These are phyloP conservation scores for Quadriops clusia DNA, from an alignment of 2,888 invertebrate genomes.

Conservation along the genomic window DNA sequence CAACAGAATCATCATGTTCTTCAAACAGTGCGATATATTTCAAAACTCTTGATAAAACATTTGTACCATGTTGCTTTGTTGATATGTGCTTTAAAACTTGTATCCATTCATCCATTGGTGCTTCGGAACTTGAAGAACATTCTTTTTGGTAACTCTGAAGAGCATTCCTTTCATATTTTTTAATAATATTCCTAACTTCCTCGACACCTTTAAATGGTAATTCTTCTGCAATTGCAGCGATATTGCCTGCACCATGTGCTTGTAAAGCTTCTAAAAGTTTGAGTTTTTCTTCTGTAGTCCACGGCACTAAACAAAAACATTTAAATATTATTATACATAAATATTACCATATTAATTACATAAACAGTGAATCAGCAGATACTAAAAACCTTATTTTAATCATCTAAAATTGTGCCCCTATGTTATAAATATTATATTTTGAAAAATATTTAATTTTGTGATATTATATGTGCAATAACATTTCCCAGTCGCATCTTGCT, in stretches of 20 bases:
- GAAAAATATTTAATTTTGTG: no score
- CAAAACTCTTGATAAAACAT: slow-evolving; percentile 24
- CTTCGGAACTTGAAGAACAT: slow-evolving; percentile 13
- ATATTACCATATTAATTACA: no score
- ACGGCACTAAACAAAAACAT: slow-evolving; percentile 19
- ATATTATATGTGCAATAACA: no score
- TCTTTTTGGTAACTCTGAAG: slow-evolving; percentile 7
- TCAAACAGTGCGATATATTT: slow-evolving; percentile 31
- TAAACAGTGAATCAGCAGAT: no score
- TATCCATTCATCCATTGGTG: slow-evolving; percentile 27
- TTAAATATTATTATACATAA: no score
- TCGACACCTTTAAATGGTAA: slow-evolving; percentile 24
- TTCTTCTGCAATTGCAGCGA: slow-evolving; percentile 21
- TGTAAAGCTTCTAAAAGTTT: slow-evolving; percentile 22
- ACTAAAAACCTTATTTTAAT: no score
- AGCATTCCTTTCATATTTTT: slow-evolving; percentile 23
- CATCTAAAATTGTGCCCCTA: no score
- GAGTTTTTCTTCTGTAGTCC: slow-evolving; percentile 25
- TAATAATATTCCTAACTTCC: slow-evolving; percentile 24
- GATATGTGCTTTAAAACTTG: slow-evolving; percentile 21
- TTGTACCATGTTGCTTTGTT: slow-evolving; percentile 17
- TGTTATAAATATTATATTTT: no score
- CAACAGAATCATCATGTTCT: slow-evolving; percentile 16
- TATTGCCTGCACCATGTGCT: slow-evolving; percentile 24
- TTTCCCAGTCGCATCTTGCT: no score